Base-by-base conservation (phyloP, 2,797 vertebrate species). In the Okamejei kenojei region DNA sequence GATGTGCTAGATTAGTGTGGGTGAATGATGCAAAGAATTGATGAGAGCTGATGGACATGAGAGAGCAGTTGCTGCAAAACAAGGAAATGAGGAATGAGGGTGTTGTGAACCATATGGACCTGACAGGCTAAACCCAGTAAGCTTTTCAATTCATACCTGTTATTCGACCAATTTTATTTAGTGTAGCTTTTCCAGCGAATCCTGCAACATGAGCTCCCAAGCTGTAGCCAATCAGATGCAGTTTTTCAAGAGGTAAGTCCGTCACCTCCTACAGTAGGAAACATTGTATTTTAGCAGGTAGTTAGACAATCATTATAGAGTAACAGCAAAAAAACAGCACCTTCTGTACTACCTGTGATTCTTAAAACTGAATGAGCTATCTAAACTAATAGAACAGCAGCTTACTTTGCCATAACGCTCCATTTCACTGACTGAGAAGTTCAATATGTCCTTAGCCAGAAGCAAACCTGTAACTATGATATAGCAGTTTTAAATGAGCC, bases 171-270 rank as follows among this genome's bases (percentile, higher is more conserved):
- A 99, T 95, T 0, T 94, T 97, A 23, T 98, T 98, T 0, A 68
- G 95, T 7, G 97, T 97, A 0, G 96, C 96, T 10, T 96, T 98
- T 9, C 99, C 99, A 0, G 97, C 97, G 0, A 97, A 99, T 23
- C 99, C 99, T 0, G 99, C 98, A 0, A 98, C 98, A 0, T 99
- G 99, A 2, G 99, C 99, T 0, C 99, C 99, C 6, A 99, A 96
- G 94, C 99, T 99, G 95, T 99, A 99, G 94, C 99, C 99, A 0
- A 99, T 99, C 94, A 99, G 95, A 94, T 99, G 99, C 86, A 99
- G 97, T 0, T 98, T 97, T 90, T 95, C 78, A 0, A 99, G 95
- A 68, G 96, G 95, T 82, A 99, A 96, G 15, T 95, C 95, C 0
- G 96, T 95, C 93, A 98, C 97, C 32, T 97, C 97, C 99, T 99